Evolutionary conservation across 2,888 invertebrate genomes (phyloP).

Genomic region (Amitus sp.): DNA sequence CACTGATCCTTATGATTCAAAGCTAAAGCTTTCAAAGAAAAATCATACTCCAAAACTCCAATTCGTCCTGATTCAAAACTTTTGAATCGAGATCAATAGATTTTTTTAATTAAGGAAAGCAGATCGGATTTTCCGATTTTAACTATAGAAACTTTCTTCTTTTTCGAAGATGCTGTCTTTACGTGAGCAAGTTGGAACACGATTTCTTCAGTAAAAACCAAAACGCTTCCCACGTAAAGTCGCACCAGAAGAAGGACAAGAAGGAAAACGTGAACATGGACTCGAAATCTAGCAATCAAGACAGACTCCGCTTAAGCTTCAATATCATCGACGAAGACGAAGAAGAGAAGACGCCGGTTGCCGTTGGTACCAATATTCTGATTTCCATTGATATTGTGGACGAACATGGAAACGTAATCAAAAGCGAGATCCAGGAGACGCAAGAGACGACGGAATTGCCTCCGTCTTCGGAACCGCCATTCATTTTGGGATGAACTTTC

Average conservation of each 20-base stretch:
- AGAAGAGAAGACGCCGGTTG: conserved; percentile 65
- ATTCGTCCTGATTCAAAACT: no score
- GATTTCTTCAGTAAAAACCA: conserved; percentile 87
- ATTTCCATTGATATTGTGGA: conserved; percentile 76
- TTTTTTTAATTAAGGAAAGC: no score
- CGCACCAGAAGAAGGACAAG: conserved; percentile 73
- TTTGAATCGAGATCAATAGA: no score
- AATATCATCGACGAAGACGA: conserved; percentile 76
- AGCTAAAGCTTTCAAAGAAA: no score
- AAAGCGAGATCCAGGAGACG: conserved; percentile 70
- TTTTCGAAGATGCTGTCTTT: conserved; percentile 80
- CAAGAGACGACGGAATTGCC: conserved; percentile 65
- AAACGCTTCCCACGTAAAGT: conserved; percentile 73
- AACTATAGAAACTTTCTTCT: conserved; percentile 16
- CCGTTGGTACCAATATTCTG: conserved; percentile 66
- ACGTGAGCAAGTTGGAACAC: conserved; percentile 92
- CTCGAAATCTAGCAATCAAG: conserved; percentile 71
- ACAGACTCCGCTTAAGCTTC: conserved; percentile 71
- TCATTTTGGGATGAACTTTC: conserved; percentile 56
- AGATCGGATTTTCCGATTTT: no score
- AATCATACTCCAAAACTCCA: no score
- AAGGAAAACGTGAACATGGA: conserved; percentile 68
- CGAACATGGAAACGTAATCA: conserved; percentile 73
- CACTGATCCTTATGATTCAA: no score
- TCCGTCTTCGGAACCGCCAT: conserved; percentile 52